Base-by-base conservation (phyloP, 2,888 invertebrate genomes). In the Seira musarum region DNA sequence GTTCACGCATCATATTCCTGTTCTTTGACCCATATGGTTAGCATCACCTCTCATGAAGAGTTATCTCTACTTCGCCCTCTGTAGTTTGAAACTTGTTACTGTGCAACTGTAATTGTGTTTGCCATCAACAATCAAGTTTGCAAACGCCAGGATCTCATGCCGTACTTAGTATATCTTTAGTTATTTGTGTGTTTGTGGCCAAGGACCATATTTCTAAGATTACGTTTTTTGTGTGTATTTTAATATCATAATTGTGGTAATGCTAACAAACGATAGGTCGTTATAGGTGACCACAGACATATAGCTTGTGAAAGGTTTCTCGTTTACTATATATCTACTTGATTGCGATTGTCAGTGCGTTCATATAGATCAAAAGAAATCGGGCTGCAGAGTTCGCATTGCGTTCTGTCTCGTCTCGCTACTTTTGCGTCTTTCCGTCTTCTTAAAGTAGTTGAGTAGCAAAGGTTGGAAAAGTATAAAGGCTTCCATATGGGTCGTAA, bases 401-500 rank as follows among this genome's bases (percentile, higher is more conserved):
- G 49, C 60, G 49, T 40, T 66, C 30, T 76, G n/a, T 30, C 63
- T 75, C 25, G 68, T 30, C 3, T n/a, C 40, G 21, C 10, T 40
- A 13, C 69, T 57, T 64, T 35, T 65, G n/a, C n/a, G n/a, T n/a
- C n/a, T 35, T 67, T 66, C 53, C 61, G 64, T 78, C 65, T 5
- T 40, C 40, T 40, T 13, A 8, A 30, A 63, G 40, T 49, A 57
- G 35, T 73, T 35, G 25, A 73, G 63, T n/a, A n/a, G n/a, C n/a
- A n/a, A n/a, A n/a, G 22, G 46, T 53, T 60, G 17, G n/a, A 35
- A 35, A 66, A 19, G 19, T 63, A 60, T n/a, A 21, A 66, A 82
- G 68, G 79, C 80, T 79, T 86, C 87, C 87, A 87, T 87, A 87
- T 87, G 87, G 87, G 87, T 84, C 85, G 85, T 49, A 87, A 87